Conservation (phyloP, 2,888 invertebrate species). For the Sepiola atlantica region DNA sequence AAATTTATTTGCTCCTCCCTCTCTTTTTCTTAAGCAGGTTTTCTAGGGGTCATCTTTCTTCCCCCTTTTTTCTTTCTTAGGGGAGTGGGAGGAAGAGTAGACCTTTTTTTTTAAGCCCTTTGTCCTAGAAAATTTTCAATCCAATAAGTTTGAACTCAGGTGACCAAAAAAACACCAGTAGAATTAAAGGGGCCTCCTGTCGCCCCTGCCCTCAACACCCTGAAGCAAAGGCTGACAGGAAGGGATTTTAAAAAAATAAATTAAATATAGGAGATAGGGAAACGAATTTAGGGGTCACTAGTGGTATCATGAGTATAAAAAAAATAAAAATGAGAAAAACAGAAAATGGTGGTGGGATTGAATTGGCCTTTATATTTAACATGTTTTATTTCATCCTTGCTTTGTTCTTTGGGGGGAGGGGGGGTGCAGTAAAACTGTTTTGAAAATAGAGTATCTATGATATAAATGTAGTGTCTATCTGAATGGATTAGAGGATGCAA, state of each 20-base stretch:
- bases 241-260: background rate
- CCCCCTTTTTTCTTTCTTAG: background rate
- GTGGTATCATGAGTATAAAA: background rate
- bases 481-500: too few species aligned
- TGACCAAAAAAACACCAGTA: background rate
- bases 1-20: too few species aligned
- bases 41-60: too few species aligned
- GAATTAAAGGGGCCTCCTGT: background rate
- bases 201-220: background rate
- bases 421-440: too few species aligned
- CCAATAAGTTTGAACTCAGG: background rate
- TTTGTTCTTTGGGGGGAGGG: too few species aligned
- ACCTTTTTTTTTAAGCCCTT: background rate
- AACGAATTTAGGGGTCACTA: background rate
- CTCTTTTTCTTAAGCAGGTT: too few species aligned
- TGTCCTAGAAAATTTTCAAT: background rate
- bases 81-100: background rate
- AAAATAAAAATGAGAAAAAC: background rate
- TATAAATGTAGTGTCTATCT: too few species aligned
- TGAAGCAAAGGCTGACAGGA: background rate
- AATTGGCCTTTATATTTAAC: too few species aligned
- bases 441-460: too few species aligned
- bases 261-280: background rate
- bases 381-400: too few species aligned
- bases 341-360: background rate